phyloP scores from a whole-genome alignment of 1,140 invertebrate genomes.

The Cephus cinctus region DNA sequence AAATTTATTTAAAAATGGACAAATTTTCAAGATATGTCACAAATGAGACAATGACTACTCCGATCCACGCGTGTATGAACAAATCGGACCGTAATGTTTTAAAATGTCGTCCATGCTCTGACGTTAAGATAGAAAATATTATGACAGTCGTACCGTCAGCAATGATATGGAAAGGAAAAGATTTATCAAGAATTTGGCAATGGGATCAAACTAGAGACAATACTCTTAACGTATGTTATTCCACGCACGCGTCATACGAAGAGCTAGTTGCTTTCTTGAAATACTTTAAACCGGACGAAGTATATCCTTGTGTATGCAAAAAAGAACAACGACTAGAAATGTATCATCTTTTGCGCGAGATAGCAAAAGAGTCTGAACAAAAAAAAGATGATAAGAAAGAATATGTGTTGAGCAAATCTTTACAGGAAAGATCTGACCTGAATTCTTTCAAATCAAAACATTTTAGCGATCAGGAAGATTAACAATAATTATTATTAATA shows the following conservation, averaged over 20 bases:
- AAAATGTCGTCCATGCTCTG: conserved; percentile 28
- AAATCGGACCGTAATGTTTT: conserved; percentile 24
- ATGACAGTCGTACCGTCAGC: conserved; percentile 57
- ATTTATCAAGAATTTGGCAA: conserved; percentile 35
- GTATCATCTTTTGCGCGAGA: conserved; percentile 22
- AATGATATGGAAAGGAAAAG: conserved; percentile 53
- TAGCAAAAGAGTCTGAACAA: no score
- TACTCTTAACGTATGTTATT: conserved; percentile 60
- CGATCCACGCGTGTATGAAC: conserved; percentile 51
- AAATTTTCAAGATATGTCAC: conserved; percentile 51
- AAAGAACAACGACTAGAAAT: conserved; percentile 20
- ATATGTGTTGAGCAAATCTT: no score
- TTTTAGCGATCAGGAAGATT: conserved; percentile 27
- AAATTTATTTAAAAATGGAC: conserved; percentile 47
- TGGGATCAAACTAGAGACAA: conserved; percentile 29
- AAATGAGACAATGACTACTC: conserved; percentile 31
- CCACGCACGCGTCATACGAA: conserved; percentile 63
- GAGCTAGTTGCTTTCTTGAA: conserved; percentile 59
- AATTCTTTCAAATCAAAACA: conserved; percentile 20
- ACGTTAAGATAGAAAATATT: conserved; percentile 28
- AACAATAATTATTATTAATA: no score
- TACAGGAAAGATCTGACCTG: conserved; percentile 14
- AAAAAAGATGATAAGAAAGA: no score
- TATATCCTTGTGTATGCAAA: conserved; percentile 56
- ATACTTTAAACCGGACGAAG: conserved; percentile 56